Evolutionary conservation across 2,113 vertebrate species (phyloP), one percentile per base, ranked within the genome.

Genomic region (Bostrychus sinensis): DNA sequence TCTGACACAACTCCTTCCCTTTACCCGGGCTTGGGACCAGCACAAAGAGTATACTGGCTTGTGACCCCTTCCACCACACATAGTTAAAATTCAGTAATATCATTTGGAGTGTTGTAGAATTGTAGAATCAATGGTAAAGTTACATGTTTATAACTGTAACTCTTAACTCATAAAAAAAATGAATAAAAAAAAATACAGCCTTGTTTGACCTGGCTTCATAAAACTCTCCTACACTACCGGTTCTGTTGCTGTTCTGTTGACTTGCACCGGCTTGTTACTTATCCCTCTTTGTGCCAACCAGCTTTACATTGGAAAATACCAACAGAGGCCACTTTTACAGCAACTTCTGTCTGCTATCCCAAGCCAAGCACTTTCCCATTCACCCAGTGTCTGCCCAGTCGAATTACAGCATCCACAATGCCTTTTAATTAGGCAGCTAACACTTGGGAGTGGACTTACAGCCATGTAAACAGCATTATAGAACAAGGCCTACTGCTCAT

Each of bases 371-470:
- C 79, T 82, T 76, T 75, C 75, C 66, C 67, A 60, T 66, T 39
- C 42, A 39, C 1, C 75, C 48, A 38, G 28, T 72, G 71, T 68
- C 65, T 78, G 38, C 17, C 39, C 14, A 7, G 30, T 56, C 32
- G 14, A 60, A 64, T 56, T 45, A 72, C 53, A 0, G 12, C 67
- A 56, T 57, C 58, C 43, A 58, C 20, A 2, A 30, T 0, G 6
- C 69, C 65, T 72, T 81, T 83, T 80, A 81, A 85, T 84, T 79
- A 76, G 64, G 5, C 43, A 65, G 46, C 43, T 43, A 61, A 72
- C 57, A 62, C 61, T 79, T 32, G 66, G 83, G 77, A 78, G 79
- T 56, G 62, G 62, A 80, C 62, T 41, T 25, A 43, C 2, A 30
- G 53, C 69, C 14, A 70, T 56, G 56, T 73, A 80, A 84, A 80